Evolutionary conservation across 2,797 vertebrate species (phyloP).

Genomic region (Myiotriccus ornatus): DNA sequence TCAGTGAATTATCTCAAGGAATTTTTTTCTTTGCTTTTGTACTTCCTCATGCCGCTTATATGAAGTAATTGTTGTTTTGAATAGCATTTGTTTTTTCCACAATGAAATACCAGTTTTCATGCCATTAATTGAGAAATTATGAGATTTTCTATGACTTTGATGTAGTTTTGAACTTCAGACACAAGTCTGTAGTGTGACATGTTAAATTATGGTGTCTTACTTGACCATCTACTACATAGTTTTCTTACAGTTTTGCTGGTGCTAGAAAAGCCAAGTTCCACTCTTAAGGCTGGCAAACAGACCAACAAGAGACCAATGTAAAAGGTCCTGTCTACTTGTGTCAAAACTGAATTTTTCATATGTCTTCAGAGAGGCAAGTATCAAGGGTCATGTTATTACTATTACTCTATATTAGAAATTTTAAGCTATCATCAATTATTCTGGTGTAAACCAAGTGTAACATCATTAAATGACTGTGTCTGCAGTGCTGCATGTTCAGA

Average conservation of each 20-base stretch:
- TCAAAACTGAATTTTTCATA: background rate
- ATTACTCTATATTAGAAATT: background rate
- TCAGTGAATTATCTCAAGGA: slow-evolving; percentile 52
- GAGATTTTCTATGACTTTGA: background rate
- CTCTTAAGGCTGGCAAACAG: slow-evolving; percentile 16
- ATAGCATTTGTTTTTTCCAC: slow-evolving; percentile 53
- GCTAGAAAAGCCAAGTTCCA: background rate
- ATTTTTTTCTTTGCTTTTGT: slow-evolving; percentile 52
- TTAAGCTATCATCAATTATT: background rate
- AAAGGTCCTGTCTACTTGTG: background rate
- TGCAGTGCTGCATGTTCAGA: background rate
- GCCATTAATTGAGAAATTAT: slow-evolving; percentile 12
- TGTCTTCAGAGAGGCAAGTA: background rate
- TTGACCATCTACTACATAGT: background rate
- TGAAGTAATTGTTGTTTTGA: slow-evolving; percentile 38
- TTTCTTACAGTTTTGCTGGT: background rate
- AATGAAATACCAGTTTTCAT: slow-evolving; percentile 30
- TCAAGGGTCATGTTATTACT: background rate
- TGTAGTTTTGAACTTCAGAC: background rate
- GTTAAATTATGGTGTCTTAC: background rate
- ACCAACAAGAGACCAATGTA: background rate
- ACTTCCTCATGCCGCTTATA: slow-evolving; percentile 27
- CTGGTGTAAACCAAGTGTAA: slow-evolving; percentile 4
- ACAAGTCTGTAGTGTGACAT: background rate
- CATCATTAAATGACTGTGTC: background rate